Evolutionary conservation across 2,888 invertebrate genomes (phyloP).

Genomic region (Cerceris ruficornis): DNA sequence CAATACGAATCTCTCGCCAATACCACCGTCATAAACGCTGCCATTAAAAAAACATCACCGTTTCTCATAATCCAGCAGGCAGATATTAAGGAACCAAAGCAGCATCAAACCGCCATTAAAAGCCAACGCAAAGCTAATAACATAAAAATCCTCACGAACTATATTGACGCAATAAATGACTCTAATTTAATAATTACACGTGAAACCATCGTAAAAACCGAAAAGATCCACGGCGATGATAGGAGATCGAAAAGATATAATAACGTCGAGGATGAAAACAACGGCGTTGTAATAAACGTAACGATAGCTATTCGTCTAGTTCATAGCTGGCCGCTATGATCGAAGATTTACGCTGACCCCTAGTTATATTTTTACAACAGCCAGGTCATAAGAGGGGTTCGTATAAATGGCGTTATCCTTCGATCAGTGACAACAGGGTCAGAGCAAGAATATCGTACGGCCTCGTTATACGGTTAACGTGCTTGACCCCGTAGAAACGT

Average conservation of each 20-base stretch:
- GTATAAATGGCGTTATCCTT: conserved; percentile 38
- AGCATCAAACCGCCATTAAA: neutral
- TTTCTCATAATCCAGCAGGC: too few species aligned
- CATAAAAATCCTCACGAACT: too few species aligned
- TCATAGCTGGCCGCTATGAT: neutral
- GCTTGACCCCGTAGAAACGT: conserved; percentile 22
- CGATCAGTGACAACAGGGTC: conserved; percentile 10
- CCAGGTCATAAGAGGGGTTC: neutral
- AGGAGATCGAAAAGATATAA: neutral
- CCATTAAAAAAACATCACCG: too few species aligned
- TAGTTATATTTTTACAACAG: neutral
- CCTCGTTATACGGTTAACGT: conserved; percentile 24
- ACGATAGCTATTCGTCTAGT: neutral
- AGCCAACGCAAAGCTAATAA: too few species aligned
- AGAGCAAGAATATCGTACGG: conserved; percentile 13
- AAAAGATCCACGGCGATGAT: neutral
- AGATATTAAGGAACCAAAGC: too few species aligned
- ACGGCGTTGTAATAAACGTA: neutral
- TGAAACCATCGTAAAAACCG: neutral
- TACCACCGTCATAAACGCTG: too few species aligned
- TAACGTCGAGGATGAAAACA: neutral
- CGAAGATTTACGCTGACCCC: neutral
- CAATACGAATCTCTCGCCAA: too few species aligned
- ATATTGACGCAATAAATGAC: neutral
- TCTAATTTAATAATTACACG: neutral